These are phyloP conservation scores for Staurois parvus DNA, from an alignment of 2,797 vertebrate species.

Conservation along the genomic window DNA sequence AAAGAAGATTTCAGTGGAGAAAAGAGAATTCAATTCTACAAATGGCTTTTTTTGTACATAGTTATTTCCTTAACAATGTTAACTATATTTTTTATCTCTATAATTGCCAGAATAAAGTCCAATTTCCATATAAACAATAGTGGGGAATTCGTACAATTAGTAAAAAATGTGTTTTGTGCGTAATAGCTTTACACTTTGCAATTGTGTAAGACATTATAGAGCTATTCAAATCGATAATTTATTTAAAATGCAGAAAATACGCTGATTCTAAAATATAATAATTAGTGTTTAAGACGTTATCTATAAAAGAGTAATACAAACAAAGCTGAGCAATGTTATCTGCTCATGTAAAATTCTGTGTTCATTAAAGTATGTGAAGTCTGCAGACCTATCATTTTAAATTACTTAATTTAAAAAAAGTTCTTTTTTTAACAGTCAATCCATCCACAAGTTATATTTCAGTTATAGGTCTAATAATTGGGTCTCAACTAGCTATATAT, in stretches of 20 bases:
- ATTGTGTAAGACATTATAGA: conserved; percentile 34
- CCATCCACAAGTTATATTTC: too few species aligned
- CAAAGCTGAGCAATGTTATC: conserved; percentile 28
- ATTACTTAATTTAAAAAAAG: not conserved
- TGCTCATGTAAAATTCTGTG: not conserved
- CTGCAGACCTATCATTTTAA: not conserved
- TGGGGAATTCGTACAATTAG: conserved; percentile 50
- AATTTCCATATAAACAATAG: conserved; percentile 55
- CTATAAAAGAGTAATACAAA: conserved; percentile 39
- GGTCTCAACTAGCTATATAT: too few species aligned
- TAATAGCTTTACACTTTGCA: conserved; percentile 26
- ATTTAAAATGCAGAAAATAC: conserved; percentile 35
- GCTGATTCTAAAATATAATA: conserved; percentile 31
- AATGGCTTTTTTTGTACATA: conserved; percentile 59
- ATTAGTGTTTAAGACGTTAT: conserved; percentile 37
- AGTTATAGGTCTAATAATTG: too few species aligned
- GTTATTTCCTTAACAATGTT: conserved; percentile 60
- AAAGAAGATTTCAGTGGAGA: conserved; percentile 53
- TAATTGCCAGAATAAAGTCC: conserved; percentile 61
- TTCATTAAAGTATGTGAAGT: not conserved
- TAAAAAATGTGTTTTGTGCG: conserved; percentile 34
- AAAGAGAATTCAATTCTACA: conserved; percentile 57
- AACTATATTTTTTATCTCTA: conserved; percentile 62
- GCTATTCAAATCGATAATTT: conserved; percentile 40
- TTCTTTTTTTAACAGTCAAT: too few species aligned